These are phyloP conservation scores for Cygnus atratus DNA, from an alignment of 2,113 vertebrate genomes.

Conservation along the genomic window DNA sequence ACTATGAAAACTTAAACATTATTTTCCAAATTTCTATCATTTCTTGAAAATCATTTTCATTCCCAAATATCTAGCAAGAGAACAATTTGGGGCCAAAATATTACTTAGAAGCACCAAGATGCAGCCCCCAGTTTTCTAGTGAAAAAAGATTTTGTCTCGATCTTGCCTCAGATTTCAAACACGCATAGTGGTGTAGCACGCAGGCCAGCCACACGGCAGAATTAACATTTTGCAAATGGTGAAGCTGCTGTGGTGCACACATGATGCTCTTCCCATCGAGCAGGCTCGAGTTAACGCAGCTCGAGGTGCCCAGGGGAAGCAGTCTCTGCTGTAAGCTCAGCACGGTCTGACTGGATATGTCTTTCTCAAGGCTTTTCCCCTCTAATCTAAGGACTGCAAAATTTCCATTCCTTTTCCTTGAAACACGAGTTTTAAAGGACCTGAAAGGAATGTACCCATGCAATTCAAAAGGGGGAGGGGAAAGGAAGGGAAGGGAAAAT, in stretches of 20 bases:
- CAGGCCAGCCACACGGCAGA: not conserved
- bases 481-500: not conserved
- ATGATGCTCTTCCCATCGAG: not conserved
- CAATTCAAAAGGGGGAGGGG: not conserved
- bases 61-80: not conserved
- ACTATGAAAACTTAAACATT: not conserved
- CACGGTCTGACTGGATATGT: not conserved
- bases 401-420: not conserved
- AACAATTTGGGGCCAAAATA: not conserved
- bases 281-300: fast-evolving
- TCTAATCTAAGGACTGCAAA: not conserved
- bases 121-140: not conserved
- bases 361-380: not conserved
- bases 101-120: not conserved
- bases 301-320: not conserved
- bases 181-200: not conserved
- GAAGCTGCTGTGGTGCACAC: not conserved
- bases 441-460: not conserved
- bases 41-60: not conserved
- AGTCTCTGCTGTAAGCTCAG: not conserved
- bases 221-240: too few relatives aligned
- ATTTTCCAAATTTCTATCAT: not conserved
- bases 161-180: not conserved
- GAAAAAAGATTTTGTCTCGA: not conserved
- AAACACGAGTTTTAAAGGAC: not conserved